phyloP scores from a whole-genome alignment of 2,888 invertebrate genomes.

The Branchipolynoe longqiensis region DNA sequence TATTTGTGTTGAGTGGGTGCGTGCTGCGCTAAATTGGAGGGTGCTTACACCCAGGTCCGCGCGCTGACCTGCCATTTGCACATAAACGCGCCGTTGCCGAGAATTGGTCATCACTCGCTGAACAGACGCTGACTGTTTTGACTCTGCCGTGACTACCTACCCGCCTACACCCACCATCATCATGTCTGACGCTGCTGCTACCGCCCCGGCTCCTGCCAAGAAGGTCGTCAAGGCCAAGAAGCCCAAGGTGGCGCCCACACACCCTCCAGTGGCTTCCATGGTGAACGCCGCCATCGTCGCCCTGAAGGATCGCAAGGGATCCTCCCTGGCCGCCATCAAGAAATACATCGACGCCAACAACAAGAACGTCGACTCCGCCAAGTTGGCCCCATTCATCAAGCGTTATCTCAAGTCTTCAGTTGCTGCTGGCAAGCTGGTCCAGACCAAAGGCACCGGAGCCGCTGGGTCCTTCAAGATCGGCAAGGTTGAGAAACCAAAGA shows the following conservation, averaged over 20 bases:
- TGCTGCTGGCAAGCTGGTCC: constrained; percentile 53
- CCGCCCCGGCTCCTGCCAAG: constrained; percentile 49
- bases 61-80: not conserved
- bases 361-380: constrained; percentile 53
- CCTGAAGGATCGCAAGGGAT: constrained; percentile 51
- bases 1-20: not conserved
- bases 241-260: constrained; percentile 25
- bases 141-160: too few relatives aligned
- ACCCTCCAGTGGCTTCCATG: constrained; percentile 57
- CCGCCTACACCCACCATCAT: not conserved
- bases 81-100: not conserved
- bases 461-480: constrained; percentile 58
- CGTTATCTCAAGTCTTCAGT: constrained; percentile 49
- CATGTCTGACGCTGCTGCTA: constrained; percentile 52
- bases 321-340: constrained; percentile 59
- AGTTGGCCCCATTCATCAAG: constrained; percentile 47
- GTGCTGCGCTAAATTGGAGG: not conserved
- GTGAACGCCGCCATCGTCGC: constrained; percentile 53
- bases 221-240: constrained; percentile 51
- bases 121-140: too few relatives aligned
- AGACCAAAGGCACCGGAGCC: constrained; percentile 59
- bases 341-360: constrained; percentile 60
- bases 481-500: constrained; percentile 49
- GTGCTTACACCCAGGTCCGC: constrained; percentile 46
- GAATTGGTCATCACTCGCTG: too few relatives aligned